Evolutionary conservation across 2,797 vertebrate species (phyloP), one percentile per base, ranked within the genome.

Genomic region (Eulemur mongoz): DNA sequence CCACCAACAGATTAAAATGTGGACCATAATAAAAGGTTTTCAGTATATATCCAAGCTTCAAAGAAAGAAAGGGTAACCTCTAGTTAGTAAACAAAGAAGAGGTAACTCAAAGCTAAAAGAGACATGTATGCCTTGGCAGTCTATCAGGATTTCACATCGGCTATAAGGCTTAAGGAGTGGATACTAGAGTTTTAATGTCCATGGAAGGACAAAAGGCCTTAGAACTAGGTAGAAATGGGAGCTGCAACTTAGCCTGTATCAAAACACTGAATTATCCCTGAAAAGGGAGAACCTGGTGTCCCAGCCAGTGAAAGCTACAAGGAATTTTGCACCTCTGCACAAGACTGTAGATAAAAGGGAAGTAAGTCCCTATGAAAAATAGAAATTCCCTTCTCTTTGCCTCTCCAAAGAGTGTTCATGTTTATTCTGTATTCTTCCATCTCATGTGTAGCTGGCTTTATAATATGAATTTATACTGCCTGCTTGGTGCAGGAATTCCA

Each of bases 261-360:
- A 57, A 63, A 90, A 95, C 79, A 30, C 38, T 57, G 52, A 89
- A 70, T 76, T 95, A 79, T 65, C 9, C 48, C 30, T 22, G 18
- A 40, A 81, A 85, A 88, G 25, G 17, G 35, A 85, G 14, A 75
- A 57, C 45, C 84, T 12, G 54, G 30, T 7, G 67, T 8, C 14
- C 30, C 22, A 73, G 1, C 50, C 40, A 80, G 7, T 94, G 45
- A 94, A 95, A 75, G 40, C 45, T 81, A 38, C 15, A 67, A 63
- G 43, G 52, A 96, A 48, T 82, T 95, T 95, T 93, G 54, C 45
- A 43, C 52, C 38, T 82, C 23, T 83, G 43, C 63, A 63, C 30
- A 84, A 38, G 43, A 95, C 27, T 89, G 27, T 78, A n/a, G 40
- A 75, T 84, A 17, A 78, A 25, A 75, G 5, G 23, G 25, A 4